phyloP scores from a whole-genome alignment of 2,888 invertebrate genomes.

The Pycnomerus fuliginosus region DNA sequence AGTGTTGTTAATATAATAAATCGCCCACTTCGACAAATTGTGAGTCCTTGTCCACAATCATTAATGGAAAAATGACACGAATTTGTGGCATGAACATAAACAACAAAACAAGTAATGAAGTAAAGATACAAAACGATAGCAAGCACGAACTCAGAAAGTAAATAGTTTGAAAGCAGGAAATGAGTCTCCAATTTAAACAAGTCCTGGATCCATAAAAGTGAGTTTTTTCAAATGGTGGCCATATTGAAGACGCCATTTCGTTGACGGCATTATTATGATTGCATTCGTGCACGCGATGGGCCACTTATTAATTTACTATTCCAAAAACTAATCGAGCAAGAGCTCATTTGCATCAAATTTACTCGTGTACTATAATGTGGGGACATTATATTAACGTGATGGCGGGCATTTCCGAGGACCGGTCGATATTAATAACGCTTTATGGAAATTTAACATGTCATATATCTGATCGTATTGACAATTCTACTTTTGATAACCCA shows the following conservation, averaged over 20 bases:
- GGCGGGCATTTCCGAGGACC: constrained; percentile 13
- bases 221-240: constrained; percentile 28
- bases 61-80: too few species aligned
- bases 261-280: constrained; percentile 31
- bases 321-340: constrained; percentile 24
- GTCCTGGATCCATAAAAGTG: not conserved
- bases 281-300: constrained; percentile 37
- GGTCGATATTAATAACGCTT: constrained; percentile 23
- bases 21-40: too few species aligned
- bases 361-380: constrained; percentile 7
- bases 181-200: constrained; percentile 1
- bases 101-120: constrained; percentile 17
- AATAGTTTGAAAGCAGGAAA: constrained; percentile 17
- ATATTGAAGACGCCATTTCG: constrained; percentile 40
- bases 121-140: constrained; percentile 24
- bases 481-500: constrained; percentile 15
- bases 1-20: too few species aligned
- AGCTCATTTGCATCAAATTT: constrained; percentile 28
- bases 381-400: constrained; percentile 19
- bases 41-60: too few species aligned
- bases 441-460: constrained; percentile 25
- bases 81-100: too few species aligned
- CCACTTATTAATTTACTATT: constrained; percentile 39
- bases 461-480: too few species aligned
- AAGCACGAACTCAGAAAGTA: constrained; percentile 22